These are phyloP conservation scores for Globodera ellingtonae DNA, from an alignment of 1,140 invertebrate species.

Conservation along the genomic window DNA sequence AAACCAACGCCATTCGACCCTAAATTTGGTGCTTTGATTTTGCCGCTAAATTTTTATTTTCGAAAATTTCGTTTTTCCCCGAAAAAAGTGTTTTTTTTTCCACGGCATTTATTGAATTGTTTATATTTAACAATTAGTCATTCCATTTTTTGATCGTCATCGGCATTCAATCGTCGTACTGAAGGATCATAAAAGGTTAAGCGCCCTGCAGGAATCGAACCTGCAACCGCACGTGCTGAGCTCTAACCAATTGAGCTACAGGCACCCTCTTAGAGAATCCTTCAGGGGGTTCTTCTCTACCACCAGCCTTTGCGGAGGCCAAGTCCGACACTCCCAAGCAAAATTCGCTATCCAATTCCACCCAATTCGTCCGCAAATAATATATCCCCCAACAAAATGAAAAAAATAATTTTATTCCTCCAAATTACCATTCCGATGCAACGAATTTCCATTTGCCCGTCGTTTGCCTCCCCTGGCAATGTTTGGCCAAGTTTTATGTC, in stretches of 20 bases:
- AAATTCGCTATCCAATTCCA: too few relatives aligned
- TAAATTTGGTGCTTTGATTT: neutral
- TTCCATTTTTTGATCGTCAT: neutral
- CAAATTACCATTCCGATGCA: conserved; percentile 55
- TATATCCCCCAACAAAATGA: too few relatives aligned
- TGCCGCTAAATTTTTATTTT: neutral
- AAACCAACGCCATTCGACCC: neutral
- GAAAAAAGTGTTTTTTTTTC: neutral
- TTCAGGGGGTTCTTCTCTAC: too few relatives aligned
- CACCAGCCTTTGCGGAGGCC: too few relatives aligned
- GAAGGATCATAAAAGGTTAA: too few relatives aligned
- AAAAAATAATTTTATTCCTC: neutral
- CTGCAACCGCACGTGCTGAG: too few relatives aligned
- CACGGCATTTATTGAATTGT: too few relatives aligned
- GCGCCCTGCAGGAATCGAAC: too few relatives aligned
- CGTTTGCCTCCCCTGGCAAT: neutral
- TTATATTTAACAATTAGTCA: neutral
- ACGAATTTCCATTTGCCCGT: conserved; percentile 43
- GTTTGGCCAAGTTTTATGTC: conserved; percentile 37
- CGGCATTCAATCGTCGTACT: neutral
- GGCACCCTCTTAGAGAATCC: too few relatives aligned
- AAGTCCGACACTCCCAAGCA: too few relatives aligned
- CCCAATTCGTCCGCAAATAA: too few relatives aligned
- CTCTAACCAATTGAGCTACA: too few relatives aligned
- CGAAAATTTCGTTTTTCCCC: neutral